These are phyloP conservation scores for Yasuhikotakia modesta DNA, from an alignment of 2,797 vertebrate species.

Conservation along the genomic window DNA sequence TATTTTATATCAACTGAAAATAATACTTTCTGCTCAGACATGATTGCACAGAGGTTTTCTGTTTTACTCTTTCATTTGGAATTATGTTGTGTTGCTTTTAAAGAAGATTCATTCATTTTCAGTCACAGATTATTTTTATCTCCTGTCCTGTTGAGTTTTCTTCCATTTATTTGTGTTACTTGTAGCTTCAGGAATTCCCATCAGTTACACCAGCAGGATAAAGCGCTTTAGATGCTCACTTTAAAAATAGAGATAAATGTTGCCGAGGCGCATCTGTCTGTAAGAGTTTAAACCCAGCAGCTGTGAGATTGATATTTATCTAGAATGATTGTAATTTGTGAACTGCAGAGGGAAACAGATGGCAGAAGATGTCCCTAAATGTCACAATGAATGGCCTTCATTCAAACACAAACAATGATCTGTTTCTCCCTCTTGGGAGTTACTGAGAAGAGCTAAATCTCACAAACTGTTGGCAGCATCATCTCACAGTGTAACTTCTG, in stretches of 20 bases:
- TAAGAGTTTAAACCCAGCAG: conserved; percentile 6
- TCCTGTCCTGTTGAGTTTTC: conserved; percentile 63
- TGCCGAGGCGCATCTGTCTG: background rate
- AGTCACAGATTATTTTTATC: conserved; percentile 51
- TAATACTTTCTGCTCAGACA: conserved; percentile 69
- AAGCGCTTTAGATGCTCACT: conserved; percentile 35
- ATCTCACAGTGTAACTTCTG: background rate
- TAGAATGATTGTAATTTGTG: conserved; percentile 63
- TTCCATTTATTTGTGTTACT: conserved; percentile 21
- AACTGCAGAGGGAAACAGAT: conserved; percentile 61
- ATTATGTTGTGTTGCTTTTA: conserved; percentile 60
- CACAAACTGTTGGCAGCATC: conserved; percentile 7
- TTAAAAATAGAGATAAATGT: conserved; percentile 36
- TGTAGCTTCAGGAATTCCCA: background rate
- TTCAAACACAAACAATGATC: conserved; percentile 55
- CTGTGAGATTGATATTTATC: conserved; percentile 65
- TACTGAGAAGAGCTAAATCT: conserved; percentile 25
- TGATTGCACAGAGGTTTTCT: conserved; percentile 62
- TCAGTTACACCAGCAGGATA: background rate
- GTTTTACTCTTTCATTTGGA: conserved; percentile 68
- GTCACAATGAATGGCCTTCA: conserved; percentile 57
- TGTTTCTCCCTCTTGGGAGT: conserved; percentile 20
- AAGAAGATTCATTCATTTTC: conserved; percentile 57
- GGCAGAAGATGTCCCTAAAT: conserved; percentile 47
- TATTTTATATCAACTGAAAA: conserved; percentile 67